phyloP scores from a whole-genome alignment of 2,888 invertebrate genomes.

The Oligia strigilis region DNA sequence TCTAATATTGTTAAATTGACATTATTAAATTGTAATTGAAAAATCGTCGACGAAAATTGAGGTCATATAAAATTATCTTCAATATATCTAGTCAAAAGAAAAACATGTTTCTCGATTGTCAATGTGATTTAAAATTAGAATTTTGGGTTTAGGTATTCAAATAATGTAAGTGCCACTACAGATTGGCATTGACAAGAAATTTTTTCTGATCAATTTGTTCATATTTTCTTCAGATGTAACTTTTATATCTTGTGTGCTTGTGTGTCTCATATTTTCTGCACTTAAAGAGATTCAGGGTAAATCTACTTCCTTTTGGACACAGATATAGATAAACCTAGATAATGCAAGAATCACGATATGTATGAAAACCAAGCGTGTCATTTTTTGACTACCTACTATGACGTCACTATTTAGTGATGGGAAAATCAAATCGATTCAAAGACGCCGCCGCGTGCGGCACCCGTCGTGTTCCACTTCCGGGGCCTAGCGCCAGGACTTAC shows the following conservation, averaged over 20 bases:
- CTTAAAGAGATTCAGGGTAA: neutral
- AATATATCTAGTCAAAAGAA: neutral
- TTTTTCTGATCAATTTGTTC: neutral
- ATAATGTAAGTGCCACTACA: neutral
- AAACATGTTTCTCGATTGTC: neutral
- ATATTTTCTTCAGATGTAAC: neutral
- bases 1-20: no score
- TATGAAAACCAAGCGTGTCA: no score
- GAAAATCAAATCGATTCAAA: no score
- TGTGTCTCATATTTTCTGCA: neutral
- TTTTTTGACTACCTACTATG: no score
- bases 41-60: neutral
- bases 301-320: neutral
- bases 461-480: no score
- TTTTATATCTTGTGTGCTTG: neutral
- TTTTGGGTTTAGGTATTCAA: neutral
- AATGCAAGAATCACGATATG: no score
- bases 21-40: neutral
- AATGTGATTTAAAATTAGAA: neutral
- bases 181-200: neutral
- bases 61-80: neutral
- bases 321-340: no score
- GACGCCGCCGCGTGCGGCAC: no score
- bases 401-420: no score
- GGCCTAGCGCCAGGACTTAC: no score